A percentile compares a stretch with the other conserved stretches of the same genome.
Evolutionary conservation across 2,888 invertebrate genomes (phyloP).

Genomic region (Erebia palarica): DNA sequence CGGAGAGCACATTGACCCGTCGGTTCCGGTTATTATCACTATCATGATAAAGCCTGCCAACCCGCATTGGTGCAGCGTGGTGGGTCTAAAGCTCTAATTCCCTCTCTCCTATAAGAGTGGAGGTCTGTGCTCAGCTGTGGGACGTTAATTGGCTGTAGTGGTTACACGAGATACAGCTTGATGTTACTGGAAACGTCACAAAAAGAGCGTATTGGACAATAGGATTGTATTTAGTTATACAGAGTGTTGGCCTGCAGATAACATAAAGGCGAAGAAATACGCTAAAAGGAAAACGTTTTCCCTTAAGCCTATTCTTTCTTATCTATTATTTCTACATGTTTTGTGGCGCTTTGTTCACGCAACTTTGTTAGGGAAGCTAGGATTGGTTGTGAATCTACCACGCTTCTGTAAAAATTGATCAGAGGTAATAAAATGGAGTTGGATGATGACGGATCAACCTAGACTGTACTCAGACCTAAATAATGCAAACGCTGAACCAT

Average conservation of each 20-base stretch:
- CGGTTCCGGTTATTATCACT: too few relatives aligned
- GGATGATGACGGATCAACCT: too few relatives aligned
- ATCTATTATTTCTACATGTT: constrained; percentile 19
- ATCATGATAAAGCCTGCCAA: too few relatives aligned
- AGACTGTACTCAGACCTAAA: too few relatives aligned
- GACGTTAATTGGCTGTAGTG: too few relatives aligned
- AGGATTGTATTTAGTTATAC: constrained; percentile 14
- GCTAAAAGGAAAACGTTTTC: constrained; percentile 21
- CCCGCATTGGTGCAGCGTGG: too few relatives aligned
- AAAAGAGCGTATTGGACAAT: constrained; percentile 18
- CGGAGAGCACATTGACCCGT: too few relatives aligned
- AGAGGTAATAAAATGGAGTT: too few relatives aligned
- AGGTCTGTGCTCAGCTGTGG: too few relatives aligned
- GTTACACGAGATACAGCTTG: constrained; percentile 11
- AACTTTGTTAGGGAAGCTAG: constrained; percentile 2
- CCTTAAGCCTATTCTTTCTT: constrained; percentile 22
- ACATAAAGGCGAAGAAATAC: constrained; percentile 20
- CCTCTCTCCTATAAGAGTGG: too few relatives aligned
- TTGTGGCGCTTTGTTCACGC: constrained; percentile 9
- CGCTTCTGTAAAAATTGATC: not conserved
- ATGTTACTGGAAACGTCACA: constrained; percentile 14
- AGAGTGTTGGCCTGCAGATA: constrained; percentile 19
- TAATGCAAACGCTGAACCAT: too few relatives aligned
- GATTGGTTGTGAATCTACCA: not conserved
- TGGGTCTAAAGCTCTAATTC: too few relatives aligned